Percentiles rank a stretch among this genome's conserved stretches.
phyloP scores from a whole-genome alignment of 2,113 vertebrate species.

The Leucosticte australis region DNA sequence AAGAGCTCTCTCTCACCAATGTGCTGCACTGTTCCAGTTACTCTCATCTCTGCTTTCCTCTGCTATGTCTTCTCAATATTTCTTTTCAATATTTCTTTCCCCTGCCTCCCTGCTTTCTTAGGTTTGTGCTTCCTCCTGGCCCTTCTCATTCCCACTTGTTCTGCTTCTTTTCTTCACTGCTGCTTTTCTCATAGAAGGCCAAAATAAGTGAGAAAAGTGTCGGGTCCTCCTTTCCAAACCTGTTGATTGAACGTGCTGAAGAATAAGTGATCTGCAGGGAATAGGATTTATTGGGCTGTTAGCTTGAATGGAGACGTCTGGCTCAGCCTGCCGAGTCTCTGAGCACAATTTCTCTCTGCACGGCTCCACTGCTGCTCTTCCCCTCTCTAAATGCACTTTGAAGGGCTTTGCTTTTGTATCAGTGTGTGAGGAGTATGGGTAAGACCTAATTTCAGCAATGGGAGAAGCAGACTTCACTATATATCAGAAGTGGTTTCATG shows the following conservation, averaged over 20 bases:
- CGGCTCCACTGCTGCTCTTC: not conserved
- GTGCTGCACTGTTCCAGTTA: not conserved
- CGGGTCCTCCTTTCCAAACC: not conserved
- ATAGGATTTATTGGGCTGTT: conserved; percentile 20
- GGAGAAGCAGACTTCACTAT: not conserved
- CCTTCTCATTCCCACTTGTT: not conserved
- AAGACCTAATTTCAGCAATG: not conserved
- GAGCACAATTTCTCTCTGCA: conserved; percentile 2
- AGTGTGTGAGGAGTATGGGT: not conserved
- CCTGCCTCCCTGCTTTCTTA: not conserved
- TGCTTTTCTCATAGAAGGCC: not conserved
- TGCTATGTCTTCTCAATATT: not conserved
- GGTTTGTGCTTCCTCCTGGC: not conserved
- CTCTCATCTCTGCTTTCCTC: not conserved
- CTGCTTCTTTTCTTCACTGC: not conserved
- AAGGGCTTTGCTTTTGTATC: not conserved
- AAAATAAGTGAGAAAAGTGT: conserved; percentile 16
- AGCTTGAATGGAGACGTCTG: not conserved
- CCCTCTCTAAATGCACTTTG: not conserved
- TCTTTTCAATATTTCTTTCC: not conserved
- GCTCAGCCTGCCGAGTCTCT: not conserved
- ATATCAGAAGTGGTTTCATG: not conserved
- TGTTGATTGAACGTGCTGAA: not conserved
- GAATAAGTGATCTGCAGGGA: conserved; percentile 17
- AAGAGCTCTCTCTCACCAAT: not conserved